A percentile compares a stretch with the other conserved stretches of the same genome.
These are phyloP conservation scores for Cantharis rufa DNA, from an alignment of 2,888 invertebrate species.

Conservation along the genomic window DNA sequence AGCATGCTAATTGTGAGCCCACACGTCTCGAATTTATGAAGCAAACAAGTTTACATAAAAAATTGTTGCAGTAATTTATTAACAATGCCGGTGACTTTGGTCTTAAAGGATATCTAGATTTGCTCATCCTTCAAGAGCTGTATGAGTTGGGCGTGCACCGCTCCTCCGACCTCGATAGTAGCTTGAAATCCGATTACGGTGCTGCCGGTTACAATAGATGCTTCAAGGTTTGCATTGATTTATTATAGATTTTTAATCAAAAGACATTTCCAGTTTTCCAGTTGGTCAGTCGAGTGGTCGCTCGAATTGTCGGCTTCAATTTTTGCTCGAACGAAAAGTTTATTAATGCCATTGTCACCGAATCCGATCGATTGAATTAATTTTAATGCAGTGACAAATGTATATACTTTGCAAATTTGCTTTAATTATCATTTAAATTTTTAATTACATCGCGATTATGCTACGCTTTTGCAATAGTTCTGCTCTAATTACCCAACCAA, in stretches of 20 bases:
- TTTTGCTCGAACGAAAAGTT: not conserved
- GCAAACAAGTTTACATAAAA: not conserved
- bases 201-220: slow-evolving; percentile 35
- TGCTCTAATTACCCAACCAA: not conserved
- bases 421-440: not conserved
- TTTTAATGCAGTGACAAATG: not conserved
- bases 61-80: not conserved
- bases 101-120: slow-evolving; percentile 19
- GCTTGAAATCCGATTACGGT: slow-evolving; percentile 40
- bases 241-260: slow-evolving; percentile 36
- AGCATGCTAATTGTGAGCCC: not conserved
- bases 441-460: not conserved
- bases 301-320: not conserved
- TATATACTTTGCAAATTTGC: not conserved
- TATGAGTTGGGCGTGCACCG: slow-evolving; percentile 28
- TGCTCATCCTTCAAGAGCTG: slow-evolving; percentile 28
- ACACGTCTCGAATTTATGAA: not conserved
- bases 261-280: slow-evolving; percentile 25
- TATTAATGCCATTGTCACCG: slow-evolving; percentile 12
- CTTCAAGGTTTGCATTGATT: slow-evolving; percentile 41
- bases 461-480: not conserved
- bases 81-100: slow-evolving; percentile 1
- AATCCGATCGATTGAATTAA: slow-evolving; percentile 9
- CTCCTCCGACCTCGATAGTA: slow-evolving; percentile 38
- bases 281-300: slow-evolving; percentile 21